Evolutionary conservation across 2,797 vertebrate genomes (phyloP).

Genomic region (Neoniphon sammara): DNA sequence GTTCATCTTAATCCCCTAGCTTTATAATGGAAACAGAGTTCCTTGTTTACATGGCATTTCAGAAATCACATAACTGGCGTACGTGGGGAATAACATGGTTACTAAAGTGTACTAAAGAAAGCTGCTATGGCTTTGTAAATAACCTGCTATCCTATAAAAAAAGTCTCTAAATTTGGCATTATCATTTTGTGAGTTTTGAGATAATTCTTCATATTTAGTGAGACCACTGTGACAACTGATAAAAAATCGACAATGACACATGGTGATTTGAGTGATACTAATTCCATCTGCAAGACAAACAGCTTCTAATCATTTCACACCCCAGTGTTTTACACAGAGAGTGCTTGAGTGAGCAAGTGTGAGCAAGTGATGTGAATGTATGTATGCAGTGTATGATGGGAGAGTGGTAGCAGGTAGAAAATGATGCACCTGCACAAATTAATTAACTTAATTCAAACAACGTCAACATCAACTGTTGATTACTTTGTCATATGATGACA

Average conservation of each 20-base stretch:
- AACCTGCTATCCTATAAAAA: too few relatives aligned
- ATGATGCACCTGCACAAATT: slow-evolving; percentile 50
- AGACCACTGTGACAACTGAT: background rate
- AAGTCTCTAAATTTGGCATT: too few relatives aligned
- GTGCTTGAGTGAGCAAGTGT: background rate
- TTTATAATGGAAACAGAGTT: too few relatives aligned
- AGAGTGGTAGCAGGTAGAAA: slow-evolving; percentile 25
- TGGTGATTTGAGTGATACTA: background rate
- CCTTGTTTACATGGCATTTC: too few relatives aligned
- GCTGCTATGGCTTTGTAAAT: too few relatives aligned
- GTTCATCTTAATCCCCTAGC: too few relatives aligned
- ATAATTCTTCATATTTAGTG: background rate
- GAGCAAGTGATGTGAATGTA: slow-evolving; percentile 12
- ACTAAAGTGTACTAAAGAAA: too few relatives aligned
- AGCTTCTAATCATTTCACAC: slow-evolving; percentile 1
- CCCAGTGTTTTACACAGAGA: background rate
- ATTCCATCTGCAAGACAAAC: slow-evolving; percentile 24
- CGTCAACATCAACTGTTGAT: slow-evolving; percentile 62
- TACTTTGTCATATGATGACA: slow-evolving; percentile 58
- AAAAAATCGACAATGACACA: slow-evolving; percentile 7
- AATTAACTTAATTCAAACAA: slow-evolving; percentile 70
- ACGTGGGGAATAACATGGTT: too few relatives aligned
- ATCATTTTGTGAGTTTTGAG: too few relatives aligned
- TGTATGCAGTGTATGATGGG: slow-evolving; percentile 2
- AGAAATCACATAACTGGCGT: too few relatives aligned